These are phyloP conservation scores for Drosophila melanogaster DNA, from an alignment of 1,140 invertebrate species.

Conservation along the genomic window Release_6_plus_ISO1_MT NT_037436.4:5001001-5001500, in stretches of 20 bases:
- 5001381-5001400: constrained; percentile 52
- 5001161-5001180: constrained; percentile 34
- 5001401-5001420: constrained; percentile 2
- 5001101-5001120: no score
- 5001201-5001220: constrained; percentile 44
- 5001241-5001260: constrained; percentile 4
- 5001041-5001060: constrained; percentile 3
- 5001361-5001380: constrained; percentile 33
- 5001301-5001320: constrained; percentile 44
- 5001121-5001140: no score
- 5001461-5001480: constrained; percentile 73
- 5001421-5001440: constrained; percentile 58
- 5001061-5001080: not conserved
- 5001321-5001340: constrained; percentile 63
- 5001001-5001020: constrained; percentile 48
- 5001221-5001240: constrained; percentile 30
- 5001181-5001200: constrained; percentile 54
- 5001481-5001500: constrained; percentile 78
- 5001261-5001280: constrained; percentile 20
- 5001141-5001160: not conserved
- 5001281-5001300: constrained; percentile 24
- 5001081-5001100: no score
- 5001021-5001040: constrained; percentile 38
- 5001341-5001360: constrained; percentile 26
- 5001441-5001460: constrained; percentile 45